These are phyloP conservation scores for Bursaphelenchus okinawaensis DNA, from an alignment of 2,888 invertebrate species.

Conservation along the genomic window DNA sequence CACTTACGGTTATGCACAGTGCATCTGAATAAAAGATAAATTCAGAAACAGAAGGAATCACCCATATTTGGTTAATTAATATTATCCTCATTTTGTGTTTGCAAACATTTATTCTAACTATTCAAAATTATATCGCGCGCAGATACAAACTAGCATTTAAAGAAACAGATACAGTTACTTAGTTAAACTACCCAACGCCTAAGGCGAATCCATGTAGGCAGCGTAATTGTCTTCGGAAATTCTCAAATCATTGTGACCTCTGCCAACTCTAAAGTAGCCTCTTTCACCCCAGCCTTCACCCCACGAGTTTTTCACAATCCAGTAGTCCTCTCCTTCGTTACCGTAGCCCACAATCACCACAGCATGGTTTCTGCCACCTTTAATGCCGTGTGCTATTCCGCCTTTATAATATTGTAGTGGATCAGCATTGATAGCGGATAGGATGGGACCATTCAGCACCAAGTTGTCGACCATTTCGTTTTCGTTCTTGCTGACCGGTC, in stretches of 20 bases:
- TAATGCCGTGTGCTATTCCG: neutral
- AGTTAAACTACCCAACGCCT: no score
- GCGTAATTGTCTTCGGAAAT: neutral
- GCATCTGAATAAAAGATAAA: neutral
- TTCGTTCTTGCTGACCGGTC: no score
- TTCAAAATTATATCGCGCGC: no score
- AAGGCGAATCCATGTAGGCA: no score
- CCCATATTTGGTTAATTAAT: no score
- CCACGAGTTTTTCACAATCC: slow-evolving; percentile 20
- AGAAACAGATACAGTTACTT: no score
- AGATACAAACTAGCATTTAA: no score
- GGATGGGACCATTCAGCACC: no score
- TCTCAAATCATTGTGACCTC: slow-evolving; percentile 10
- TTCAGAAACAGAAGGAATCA: no score
- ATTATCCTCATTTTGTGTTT: no score
- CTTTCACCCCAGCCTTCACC: slow-evolving; percentile 15
- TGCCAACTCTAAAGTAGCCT: slow-evolving; percentile 11
- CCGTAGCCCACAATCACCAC: slow-evolving; percentile 13
- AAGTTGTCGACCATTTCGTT: no score
- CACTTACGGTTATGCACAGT: neutral
- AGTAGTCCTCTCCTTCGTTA: neutral
- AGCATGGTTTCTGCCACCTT: neutral
- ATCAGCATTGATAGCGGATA: neutral
- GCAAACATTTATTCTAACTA: no score
- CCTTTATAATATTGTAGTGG: neutral